Conservation (phyloP, 2,888 invertebrate species). For the Embidobia sp. region DNA sequence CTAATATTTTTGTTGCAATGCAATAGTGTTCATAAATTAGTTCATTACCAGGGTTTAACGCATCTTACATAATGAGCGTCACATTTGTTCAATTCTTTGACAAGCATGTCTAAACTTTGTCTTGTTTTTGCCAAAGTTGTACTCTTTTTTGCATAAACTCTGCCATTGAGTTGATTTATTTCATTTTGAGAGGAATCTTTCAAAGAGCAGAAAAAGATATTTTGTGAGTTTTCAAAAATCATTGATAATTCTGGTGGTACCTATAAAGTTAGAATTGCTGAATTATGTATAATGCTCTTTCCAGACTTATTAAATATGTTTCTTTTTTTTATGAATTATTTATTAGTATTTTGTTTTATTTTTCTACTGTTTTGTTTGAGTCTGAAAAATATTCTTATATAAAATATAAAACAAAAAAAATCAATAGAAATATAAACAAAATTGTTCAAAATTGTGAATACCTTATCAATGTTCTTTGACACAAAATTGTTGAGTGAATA, state of each 20-base stretch:
- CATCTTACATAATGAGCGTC: constrained; percentile 81
- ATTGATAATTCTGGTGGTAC: constrained; percentile 70
- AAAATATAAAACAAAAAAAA: too few relatives aligned
- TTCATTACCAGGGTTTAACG: constrained; percentile 75
- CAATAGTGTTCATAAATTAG: not conserved
- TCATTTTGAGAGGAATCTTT: constrained; percentile 61
- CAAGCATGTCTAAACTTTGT: constrained; percentile 77
- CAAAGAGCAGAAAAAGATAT: constrained; percentile 71
- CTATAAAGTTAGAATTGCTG: constrained; percentile 48
- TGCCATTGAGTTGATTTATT: constrained; percentile 48
- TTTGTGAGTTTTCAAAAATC: constrained; percentile 70
- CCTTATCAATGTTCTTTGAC: constrained; percentile 80
- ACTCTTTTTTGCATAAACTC: constrained; percentile 66
- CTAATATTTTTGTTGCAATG: not conserved
- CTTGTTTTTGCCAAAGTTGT: constrained; percentile 78
- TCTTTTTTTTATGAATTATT: not conserved
- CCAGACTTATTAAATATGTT: not conserved
- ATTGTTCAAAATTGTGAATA: constrained; percentile 47
- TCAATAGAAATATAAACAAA: not conserved
- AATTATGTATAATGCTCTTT: too few relatives aligned
- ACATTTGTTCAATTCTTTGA: constrained; percentile 76
- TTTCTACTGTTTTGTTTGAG: too few relatives aligned
- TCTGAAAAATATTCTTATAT: too few relatives aligned
- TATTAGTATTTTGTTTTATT: not conserved
- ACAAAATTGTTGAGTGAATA: constrained; percentile 77